phyloP scores from a whole-genome alignment of 2,888 invertebrate genomes.

The Drosophila eohydei region DNA sequence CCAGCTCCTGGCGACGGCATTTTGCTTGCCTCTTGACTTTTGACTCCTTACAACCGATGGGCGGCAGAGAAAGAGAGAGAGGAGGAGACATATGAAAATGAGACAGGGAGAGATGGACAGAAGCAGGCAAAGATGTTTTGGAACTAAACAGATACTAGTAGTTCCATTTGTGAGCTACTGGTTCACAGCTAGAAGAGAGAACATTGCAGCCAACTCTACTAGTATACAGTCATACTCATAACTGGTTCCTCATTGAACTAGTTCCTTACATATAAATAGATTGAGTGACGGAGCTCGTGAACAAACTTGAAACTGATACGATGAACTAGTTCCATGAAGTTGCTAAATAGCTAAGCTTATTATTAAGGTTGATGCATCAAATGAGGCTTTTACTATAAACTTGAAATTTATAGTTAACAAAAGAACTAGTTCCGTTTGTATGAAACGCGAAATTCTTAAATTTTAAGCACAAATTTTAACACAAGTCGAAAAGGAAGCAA shows the following conservation, averaged over 20 bases:
- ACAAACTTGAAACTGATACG: too few relatives aligned
- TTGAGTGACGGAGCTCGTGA: background rate
- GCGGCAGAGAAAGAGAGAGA: background rate
- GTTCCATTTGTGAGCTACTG: background rate
- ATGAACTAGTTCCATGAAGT: background rate
- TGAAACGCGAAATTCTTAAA: background rate
- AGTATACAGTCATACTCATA: too few relatives aligned
- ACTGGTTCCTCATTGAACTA: background rate
- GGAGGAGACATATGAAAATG: background rate
- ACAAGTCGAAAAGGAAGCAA: background rate
- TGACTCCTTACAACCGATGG: conserved; percentile 45
- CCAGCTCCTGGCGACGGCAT: conserved; percentile 20
- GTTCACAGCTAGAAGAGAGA: background rate
- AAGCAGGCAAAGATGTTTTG: background rate
- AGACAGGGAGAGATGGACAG: background rate
- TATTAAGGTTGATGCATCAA: too few relatives aligned
- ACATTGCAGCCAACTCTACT: too few relatives aligned
- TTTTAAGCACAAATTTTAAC: background rate
- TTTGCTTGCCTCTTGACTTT: conserved; percentile 54
- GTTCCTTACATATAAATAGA: too few relatives aligned
- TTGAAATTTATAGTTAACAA: background rate
- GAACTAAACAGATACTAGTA: background rate
- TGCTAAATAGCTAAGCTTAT: too few relatives aligned
- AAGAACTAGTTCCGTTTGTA: background rate
- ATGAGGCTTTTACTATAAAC: too few relatives aligned